phyloP scores from a whole-genome alignment of 2,888 invertebrate species.

The Diarsia mendica region DNA sequence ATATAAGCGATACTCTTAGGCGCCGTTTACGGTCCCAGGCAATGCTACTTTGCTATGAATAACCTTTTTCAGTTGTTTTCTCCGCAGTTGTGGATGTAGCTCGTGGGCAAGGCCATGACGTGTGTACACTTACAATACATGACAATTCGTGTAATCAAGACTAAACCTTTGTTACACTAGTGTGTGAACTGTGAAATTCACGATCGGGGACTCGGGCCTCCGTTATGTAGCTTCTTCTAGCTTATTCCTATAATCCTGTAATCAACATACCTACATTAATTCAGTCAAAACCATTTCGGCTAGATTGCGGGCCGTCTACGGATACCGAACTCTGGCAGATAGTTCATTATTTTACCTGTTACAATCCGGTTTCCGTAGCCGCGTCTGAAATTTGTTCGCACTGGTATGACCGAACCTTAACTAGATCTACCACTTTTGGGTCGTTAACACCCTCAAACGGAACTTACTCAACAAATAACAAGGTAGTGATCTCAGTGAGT shows the following conservation, averaged over 20 bases:
- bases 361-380: not conserved
- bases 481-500: slow-evolving; percentile 26
- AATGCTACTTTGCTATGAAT: too few relatives aligned
- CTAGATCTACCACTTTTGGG: not conserved
- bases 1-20: not conserved
- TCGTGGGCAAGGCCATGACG: not conserved
- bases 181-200: not conserved
- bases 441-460: not conserved
- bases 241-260: too few relatives aligned
- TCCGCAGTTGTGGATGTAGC: not conserved
- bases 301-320: not conserved
- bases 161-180: not conserved
- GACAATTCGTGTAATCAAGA: not conserved
- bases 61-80: not conserved
- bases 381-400: not conserved
- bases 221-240: not conserved
- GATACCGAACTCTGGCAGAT: not conserved
- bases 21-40: not conserved
- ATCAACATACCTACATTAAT: too few relatives aligned
- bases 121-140: too few relatives aligned
- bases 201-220: not conserved
- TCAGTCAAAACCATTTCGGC: not conserved
- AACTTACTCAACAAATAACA: slow-evolving; percentile 25
- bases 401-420: not conserved
- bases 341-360: not conserved